Percentiles rank a stretch among this genome's conserved stretches.
Evolutionary conservation across 2,888 invertebrate genomes (phyloP).

Genomic region (Dilophus febrilis): DNA sequence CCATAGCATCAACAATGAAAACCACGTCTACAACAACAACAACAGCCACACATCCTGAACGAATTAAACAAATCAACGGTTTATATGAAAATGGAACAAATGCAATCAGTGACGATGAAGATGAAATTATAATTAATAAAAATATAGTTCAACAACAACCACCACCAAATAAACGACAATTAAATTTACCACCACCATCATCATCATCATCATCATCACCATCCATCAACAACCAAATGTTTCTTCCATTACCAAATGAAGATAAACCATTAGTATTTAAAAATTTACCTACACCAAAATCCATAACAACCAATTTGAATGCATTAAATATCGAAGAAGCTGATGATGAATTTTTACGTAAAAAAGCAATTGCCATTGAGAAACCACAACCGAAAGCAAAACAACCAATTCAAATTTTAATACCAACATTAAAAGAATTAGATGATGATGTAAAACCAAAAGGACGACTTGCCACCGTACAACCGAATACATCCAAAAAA

Average conservation of each 20-base stretch:
- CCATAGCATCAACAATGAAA: neutral
- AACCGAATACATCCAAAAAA: conserved; percentile 7
- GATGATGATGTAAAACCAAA: conserved; percentile 20
- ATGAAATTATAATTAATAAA: neutral
- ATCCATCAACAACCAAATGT: conserved; percentile 12
- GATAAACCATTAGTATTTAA: too few species aligned
- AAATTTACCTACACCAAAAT: conserved; percentile 21
- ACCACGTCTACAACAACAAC: neutral
- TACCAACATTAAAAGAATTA: conserved; percentile 46
- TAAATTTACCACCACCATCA: neutral
- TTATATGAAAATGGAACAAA: neutral
- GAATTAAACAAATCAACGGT: too few species aligned
- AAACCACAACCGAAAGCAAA: conserved; percentile 17
- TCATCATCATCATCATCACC: neutral
- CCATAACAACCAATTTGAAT: too few species aligned
- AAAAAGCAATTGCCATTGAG: conserved; percentile 31
- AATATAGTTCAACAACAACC: neutral
- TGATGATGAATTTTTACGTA: conserved; percentile 45
- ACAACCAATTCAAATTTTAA: conserved; percentile 42
- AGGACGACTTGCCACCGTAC: conserved; percentile 9
- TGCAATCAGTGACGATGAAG: neutral
- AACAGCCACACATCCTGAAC: neutral
- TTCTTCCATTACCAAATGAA: too few species aligned
- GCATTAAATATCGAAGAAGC: conserved; percentile 30
- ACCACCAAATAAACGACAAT: neutral